Evolutionary conservation across 2,113 vertebrate genomes (phyloP), one percentile per base, ranked within the genome.

Genomic region (Gobius niger): DNA sequence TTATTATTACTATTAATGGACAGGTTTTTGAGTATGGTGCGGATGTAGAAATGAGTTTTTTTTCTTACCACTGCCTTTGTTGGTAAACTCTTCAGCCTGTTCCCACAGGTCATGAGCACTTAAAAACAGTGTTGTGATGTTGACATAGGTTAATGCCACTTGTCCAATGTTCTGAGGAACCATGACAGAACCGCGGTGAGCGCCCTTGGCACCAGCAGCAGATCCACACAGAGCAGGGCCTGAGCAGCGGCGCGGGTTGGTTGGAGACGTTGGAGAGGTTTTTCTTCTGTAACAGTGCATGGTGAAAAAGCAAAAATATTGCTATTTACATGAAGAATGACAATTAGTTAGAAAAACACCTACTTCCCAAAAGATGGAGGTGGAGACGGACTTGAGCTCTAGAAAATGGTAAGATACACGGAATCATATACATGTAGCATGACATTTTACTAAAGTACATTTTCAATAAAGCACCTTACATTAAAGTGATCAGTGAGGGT

Each of bases 81-180:
- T 87, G 14, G 91, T 87, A 34, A 98, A 85, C 24, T 84, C 83
- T 74, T 97, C 95, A 0, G 96, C 95, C 85, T 94, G 93, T 77
- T 98, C 97, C 97, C 97, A 99, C 44, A 93, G 85, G 44, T 96
- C 92, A 44, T 94, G 94, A 0, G 96, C 96, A 0, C 86, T 94
- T 57, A 99, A 88, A 81, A 96, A 87, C 9, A 95, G 91, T 7
- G 92, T 91, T 0, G 97, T 99, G 85, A 99, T 96, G 90, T 90
- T 95, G 87, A 99, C 82, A 0, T 98, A 98, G 65, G 92, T 93
- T 15, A 92, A 91, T 0, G 94, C 93, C 91, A 96, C 86, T 77
- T 90, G 95, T 59, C 95, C 93, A 66, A 98, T 92, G 44, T 87
- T 84, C 71, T 82, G 91, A 0, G 96, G 94, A 75, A 96, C 88